Conservation (phyloP, 2,888 invertebrate species). For the Chrysodeixis includens region DNA sequence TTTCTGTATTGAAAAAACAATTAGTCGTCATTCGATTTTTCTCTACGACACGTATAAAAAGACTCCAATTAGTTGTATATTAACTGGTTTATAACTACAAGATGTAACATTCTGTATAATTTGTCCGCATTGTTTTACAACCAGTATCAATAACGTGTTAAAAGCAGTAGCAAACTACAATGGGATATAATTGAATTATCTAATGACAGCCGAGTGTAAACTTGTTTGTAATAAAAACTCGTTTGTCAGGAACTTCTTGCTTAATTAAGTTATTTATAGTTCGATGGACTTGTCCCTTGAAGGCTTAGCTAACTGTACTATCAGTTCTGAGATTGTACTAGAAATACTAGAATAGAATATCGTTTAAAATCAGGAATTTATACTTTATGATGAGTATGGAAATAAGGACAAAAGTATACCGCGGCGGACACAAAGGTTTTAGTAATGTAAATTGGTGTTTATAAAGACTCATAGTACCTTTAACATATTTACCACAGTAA, state of each 20-base stretch:
- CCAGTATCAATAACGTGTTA: slow-evolving; percentile 11
- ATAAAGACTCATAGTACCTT: too few species aligned
- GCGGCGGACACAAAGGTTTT: background rate
- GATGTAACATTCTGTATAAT: slow-evolving; percentile 4
- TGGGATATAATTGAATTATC: slow-evolving; percentile 29
- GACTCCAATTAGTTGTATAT: background rate
- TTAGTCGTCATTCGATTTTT: background rate
- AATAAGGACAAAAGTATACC: background rate
- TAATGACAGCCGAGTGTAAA: slow-evolving; percentile 14
- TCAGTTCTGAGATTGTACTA: background rate
- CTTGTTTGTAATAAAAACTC: slow-evolving; percentile 7
- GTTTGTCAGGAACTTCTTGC: slow-evolving; percentile 3
- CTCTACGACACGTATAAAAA: background rate
- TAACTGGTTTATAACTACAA: background rate
- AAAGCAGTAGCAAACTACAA: slow-evolving; percentile 26
- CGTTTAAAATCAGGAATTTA: background rate
- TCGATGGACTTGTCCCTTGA: background rate
- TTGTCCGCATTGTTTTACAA: slow-evolving; percentile 12
- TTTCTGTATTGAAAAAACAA: too few species aligned
- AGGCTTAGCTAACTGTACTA: background rate
- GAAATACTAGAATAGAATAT: background rate
- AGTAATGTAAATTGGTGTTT: background rate
- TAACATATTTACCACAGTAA: background rate
- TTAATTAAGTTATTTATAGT: slow-evolving; percentile 4
- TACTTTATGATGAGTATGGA: background rate